These are phyloP conservation scores for Steatocranus sp. DNA, from an alignment of 2,797 vertebrate species.

Conservation along the genomic window DNA sequence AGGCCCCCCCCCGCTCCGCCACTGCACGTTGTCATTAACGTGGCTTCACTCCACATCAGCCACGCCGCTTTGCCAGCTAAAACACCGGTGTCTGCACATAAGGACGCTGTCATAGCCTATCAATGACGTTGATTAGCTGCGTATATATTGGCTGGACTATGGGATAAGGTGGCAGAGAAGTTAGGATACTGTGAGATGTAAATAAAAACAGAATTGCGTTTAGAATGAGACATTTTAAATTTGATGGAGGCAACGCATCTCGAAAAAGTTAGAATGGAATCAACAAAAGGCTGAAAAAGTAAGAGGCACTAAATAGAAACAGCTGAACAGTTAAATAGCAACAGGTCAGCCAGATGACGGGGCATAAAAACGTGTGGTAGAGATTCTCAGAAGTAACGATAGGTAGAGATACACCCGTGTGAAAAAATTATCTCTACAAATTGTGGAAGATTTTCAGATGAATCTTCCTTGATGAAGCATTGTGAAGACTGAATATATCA, in stretches of 20 bases:
- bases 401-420: not conserved
- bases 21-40: too few relatives aligned
- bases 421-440: fast-evolving
- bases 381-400: not conserved
- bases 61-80: too few relatives aligned
- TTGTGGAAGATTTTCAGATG: not conserved
- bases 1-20: too few relatives aligned
- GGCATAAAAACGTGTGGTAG: not conserved
- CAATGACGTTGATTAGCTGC: too few relatives aligned
- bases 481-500: not conserved
- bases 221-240: not conserved
- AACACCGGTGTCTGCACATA: too few relatives aligned
- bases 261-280: not conserved
- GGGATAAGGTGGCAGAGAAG: too few relatives aligned
- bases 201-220: not conserved
- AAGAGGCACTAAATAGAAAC: not conserved
- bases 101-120: too few relatives aligned
- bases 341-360: not conserved
- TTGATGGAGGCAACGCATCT: fast-evolving
- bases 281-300: not conserved
- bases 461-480: not conserved
- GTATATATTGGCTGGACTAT: too few relatives aligned
- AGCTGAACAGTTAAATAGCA: not conserved
- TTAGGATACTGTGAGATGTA: not conserved
- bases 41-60: too few relatives aligned